A percentile compares a stretch with the other conserved stretches of the same genome.
Evolutionary conservation across 2,888 invertebrate species (phyloP).

Genomic region (Lymantria dispar): DNA sequence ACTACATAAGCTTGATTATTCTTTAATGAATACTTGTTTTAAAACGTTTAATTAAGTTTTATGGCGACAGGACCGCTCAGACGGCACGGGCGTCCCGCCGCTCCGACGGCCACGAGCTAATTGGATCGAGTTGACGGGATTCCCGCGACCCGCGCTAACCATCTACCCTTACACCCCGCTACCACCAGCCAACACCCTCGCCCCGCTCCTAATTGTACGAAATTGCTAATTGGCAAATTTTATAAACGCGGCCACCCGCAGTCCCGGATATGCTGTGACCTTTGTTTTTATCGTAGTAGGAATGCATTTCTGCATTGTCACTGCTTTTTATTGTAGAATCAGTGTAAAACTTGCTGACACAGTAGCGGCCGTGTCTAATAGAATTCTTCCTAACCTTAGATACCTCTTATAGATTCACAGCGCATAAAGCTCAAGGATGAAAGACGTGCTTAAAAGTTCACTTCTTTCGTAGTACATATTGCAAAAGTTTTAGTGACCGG

Average conservation of each 20-base stretch:
- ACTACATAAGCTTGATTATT: constrained; percentile 84
- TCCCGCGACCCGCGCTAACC: constrained; percentile 49
- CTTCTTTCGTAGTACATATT: too few relatives aligned
- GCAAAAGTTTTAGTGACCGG: too few relatives aligned
- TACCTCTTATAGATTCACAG: too few relatives aligned
- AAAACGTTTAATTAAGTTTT: constrained; percentile 84
- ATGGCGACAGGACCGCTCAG: constrained; percentile 79
- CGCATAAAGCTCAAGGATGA: too few relatives aligned
- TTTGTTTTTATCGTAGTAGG: constrained; percentile 14
- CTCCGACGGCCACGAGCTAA: constrained; percentile 80
- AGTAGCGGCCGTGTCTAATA: too few relatives aligned
- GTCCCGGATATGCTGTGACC: constrained; percentile 49
- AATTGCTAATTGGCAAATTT: constrained; percentile 83
- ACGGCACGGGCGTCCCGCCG: constrained; percentile 71
- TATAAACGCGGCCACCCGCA: constrained; percentile 78
- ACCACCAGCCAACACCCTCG: constrained; percentile 39
- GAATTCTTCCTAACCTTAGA: too few relatives aligned
- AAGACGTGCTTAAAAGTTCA: too few relatives aligned
- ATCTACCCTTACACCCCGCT: constrained; percentile 38
- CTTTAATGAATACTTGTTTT: constrained; percentile 84
- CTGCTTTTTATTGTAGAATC: too few relatives aligned
- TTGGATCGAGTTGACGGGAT: constrained; percentile 81
- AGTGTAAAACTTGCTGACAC: too few relatives aligned
- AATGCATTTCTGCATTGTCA: too few relatives aligned
- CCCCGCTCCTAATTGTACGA: constrained; percentile 79